Evolutionary conservation across 92 coral and sea anemone species (phyloP), one percentile per base, ranked within the genome.

Genomic region (Ricordea florida): DNA sequence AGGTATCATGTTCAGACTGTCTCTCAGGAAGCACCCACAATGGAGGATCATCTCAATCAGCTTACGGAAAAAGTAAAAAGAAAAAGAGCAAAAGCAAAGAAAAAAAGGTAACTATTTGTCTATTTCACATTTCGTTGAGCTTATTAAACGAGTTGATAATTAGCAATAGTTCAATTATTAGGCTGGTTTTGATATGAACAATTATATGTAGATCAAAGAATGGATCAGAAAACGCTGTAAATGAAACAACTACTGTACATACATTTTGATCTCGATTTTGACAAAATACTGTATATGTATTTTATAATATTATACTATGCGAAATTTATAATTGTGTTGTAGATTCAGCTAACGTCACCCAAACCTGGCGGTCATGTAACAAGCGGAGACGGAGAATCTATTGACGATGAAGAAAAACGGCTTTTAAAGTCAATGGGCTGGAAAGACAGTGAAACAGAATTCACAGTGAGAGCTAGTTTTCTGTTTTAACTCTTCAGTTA

Each of bases 401-500:
- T 92, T 34, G 98, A 94, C 36, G 98, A 94, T 38, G 98, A 94
- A 41, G 98, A 94, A 61, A 92, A 89, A 47, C 88, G 93, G 27
- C 81, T 94, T 21, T 74, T 94, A 35, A 89, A 85, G 61, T 86
- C 90, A 35, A 94, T 94, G 98, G 98, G 98, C 15, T 94, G 98
- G 98, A 79, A 31, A 5, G 71, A 55, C 8, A 53, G 78, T 5
- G 63, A 63, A 55, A 34, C 61, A 13, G 63, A 53, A 9, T 62
- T 67, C 30, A 45, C 17, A 44, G 63, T 76, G 17, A 58, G 65
- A 3, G 0, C 27, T 20, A 45, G 45, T 50, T 1, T 2, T 2
- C 22, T n/a, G 8, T 18, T 0, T 29, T 0, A 5, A 7, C 43
- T 30, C 17, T 37, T 3, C 35, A n/a, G n/a, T n/a, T n/a, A n/a